phyloP scores from a whole-genome alignment of 2,797 vertebrate genomes.

The Aeoliscus strigatus region DNA sequence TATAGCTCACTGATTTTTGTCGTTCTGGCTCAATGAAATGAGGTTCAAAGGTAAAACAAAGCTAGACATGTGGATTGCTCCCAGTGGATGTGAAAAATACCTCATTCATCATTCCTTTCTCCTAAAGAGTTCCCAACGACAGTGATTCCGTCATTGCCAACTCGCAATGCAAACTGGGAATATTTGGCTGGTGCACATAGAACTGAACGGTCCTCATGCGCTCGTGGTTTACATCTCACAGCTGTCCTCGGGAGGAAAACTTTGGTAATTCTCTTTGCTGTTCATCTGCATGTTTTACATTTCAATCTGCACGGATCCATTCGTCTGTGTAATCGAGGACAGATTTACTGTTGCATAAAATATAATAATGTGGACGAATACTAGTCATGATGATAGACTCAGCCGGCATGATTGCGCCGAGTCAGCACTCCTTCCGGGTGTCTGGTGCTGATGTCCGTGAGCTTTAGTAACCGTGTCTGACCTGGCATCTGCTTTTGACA shows the following conservation, averaged over 20 bases:
- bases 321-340: not conserved
- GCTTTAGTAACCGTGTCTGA: constrained; percentile 27
- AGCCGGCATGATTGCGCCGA: constrained; percentile 15
- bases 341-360: constrained; percentile 1
- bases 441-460: constrained; percentile 27
- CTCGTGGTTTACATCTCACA: constrained; percentile 24
- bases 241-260: constrained; percentile 2
- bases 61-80: constrained; percentile 36
- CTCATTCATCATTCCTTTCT: constrained; percentile 4
- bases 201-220: constrained; percentile 6
- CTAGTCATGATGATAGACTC: constrained; percentile 2
- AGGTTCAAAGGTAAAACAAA: no score
- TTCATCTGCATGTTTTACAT: not conserved
- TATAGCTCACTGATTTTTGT: no score
- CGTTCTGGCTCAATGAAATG: no score
- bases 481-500: constrained; percentile 19
- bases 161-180: constrained; percentile 7
- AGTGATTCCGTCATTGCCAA: constrained; percentile 21
- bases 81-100: constrained; percentile 35
- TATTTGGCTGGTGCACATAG: constrained; percentile 7
- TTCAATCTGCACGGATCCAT: not conserved
- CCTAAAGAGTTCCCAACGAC: constrained; percentile 5
- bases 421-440: constrained; percentile 12
- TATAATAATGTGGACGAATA: constrained; percentile 5
- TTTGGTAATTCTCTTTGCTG: not conserved